Evolutionary conservation across 2,113 vertebrate species (phyloP).

Genomic region (Catharus fuscescens): DNA sequence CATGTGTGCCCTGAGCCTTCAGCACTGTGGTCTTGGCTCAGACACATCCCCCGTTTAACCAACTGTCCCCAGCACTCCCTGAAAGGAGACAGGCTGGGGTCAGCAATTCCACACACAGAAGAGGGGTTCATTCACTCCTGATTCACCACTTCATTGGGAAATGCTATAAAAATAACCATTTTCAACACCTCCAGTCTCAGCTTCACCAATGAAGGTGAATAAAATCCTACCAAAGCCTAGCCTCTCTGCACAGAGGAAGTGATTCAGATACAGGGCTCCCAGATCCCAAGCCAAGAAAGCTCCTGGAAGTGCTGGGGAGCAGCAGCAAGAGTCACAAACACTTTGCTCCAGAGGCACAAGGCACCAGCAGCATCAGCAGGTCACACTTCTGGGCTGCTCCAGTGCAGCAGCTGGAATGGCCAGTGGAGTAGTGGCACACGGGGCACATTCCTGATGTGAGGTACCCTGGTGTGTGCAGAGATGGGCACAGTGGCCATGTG

Average conservation of each 20-base stretch:
- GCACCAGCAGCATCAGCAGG: accelerated
- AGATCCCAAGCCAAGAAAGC: background rate
- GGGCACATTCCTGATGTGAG: background rate
- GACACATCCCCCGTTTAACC: accelerated
- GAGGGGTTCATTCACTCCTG: background rate
- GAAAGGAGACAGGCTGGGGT: background rate
- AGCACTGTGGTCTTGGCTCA: accelerated
- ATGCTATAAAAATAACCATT: background rate
- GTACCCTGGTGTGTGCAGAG: background rate
- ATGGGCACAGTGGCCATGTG: background rate
- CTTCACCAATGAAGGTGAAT: background rate
- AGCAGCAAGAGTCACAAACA: background rate
- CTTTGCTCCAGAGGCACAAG: background rate
- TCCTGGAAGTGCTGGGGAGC: background rate
- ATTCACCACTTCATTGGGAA: background rate
- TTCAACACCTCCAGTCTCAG: background rate
- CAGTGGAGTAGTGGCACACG: background rate
- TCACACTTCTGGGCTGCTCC: background rate
- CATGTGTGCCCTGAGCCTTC: background rate
- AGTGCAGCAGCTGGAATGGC: background rate
- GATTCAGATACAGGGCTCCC: background rate
- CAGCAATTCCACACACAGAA: accelerated
- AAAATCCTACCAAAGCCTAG: background rate
- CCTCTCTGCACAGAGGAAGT: background rate
- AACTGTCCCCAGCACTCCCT: background rate